phyloP scores from a whole-genome alignment of 2,113 vertebrate species.

The Corapipo altera region DNA sequence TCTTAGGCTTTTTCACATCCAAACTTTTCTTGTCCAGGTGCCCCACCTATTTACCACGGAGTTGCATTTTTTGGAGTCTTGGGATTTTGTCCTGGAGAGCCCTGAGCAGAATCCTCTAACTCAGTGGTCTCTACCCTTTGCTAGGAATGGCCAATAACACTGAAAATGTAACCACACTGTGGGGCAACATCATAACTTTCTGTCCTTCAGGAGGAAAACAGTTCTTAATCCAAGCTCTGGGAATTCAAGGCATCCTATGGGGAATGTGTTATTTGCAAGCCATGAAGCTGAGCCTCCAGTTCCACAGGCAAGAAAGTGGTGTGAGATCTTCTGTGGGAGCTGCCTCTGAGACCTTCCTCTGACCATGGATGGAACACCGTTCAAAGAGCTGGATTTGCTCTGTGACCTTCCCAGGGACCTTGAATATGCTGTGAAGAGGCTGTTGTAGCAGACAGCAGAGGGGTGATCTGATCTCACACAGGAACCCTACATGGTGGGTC shows the following conservation, averaged over 20 bases:
- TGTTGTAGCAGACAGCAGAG: not conserved
- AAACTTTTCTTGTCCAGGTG: not conserved
- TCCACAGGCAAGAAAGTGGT: not conserved
- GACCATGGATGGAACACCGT: not conserved
- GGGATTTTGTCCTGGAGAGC: fast-evolving
- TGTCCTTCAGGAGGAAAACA: not conserved
- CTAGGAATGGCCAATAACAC: not conserved
- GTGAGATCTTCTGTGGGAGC: not conserved
- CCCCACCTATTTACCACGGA: not conserved
- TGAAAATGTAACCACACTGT: not conserved
- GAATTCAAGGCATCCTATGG: not conserved
- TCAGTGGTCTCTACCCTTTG: not conserved
- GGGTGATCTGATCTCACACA: not conserved
- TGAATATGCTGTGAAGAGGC: not conserved
- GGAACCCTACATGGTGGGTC: not conserved
- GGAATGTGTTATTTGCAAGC: not conserved
- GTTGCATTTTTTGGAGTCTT: not conserved
- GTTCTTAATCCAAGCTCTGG: not conserved
- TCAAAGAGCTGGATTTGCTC: not conserved
- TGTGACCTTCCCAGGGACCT: not conserved
- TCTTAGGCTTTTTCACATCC: not conserved
- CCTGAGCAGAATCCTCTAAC: not conserved
- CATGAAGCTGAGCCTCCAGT: not conserved
- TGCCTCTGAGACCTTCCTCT: not conserved
- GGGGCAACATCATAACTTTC: not conserved